Evolutionary conservation across 1,140 invertebrate genomes (phyloP).

Genomic region (Drosophila albomicans): DNA sequence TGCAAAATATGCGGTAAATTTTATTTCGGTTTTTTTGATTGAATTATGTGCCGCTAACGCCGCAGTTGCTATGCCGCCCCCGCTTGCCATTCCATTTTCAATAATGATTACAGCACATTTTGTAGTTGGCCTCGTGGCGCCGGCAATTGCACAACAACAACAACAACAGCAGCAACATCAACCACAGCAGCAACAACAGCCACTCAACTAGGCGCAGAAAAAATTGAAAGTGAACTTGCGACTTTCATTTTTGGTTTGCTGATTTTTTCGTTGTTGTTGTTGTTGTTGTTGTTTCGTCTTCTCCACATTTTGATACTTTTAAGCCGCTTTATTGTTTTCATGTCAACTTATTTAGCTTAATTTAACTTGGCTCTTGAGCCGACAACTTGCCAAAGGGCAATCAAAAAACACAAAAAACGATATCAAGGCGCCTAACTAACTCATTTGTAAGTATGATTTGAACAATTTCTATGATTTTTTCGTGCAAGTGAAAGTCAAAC

Average conservation of each 20-base stretch:
- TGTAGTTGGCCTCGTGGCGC: conserved; percentile 77
- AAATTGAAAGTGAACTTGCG: conserved; percentile 82
- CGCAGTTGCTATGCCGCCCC: conserved; percentile 7
- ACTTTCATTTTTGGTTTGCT: conserved; percentile 75
- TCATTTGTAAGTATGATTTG: conserved; percentile 69
- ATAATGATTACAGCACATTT: conserved; percentile 76
- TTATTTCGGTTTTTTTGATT: conserved; percentile 62
- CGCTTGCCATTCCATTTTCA: conserved; percentile 19
- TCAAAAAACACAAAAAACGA: conserved; percentile 10
- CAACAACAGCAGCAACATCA: conserved; percentile 41
- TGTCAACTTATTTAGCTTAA: conserved; percentile 78
- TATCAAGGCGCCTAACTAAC: conserved; percentile 18
- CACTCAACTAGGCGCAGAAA: conserved; percentile 41
- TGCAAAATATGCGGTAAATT: conserved; percentile 51
- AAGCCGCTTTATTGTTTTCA: conserved; percentile 80
- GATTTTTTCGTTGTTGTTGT: background rate
- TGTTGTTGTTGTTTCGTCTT: too few species aligned
- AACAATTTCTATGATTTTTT: conserved; percentile 36
- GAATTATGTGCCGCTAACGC: conserved; percentile 67
- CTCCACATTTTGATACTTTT: conserved; percentile 63
- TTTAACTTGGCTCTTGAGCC: conserved; percentile 69
- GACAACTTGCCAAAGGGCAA: conserved; percentile 54
- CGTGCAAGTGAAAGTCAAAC: conserved; percentile 63
- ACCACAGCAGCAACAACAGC: conserved; percentile 42
- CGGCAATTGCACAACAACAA: conserved; percentile 76